Evolutionary conservation across 2,113 vertebrate genomes (phyloP).

Genomic region (Leuciscus idus): DNA sequence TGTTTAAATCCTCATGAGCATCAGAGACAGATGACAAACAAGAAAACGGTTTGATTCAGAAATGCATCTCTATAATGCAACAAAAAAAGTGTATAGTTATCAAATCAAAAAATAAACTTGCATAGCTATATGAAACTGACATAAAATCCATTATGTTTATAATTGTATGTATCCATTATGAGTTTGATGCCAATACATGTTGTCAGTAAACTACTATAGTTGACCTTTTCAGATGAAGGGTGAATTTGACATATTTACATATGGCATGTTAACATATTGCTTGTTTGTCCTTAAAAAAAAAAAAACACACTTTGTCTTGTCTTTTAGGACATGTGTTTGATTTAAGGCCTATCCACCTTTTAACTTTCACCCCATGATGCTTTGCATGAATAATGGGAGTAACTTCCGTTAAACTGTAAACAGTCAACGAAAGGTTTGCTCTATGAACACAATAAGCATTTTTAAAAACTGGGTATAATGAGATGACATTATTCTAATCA

Average conservation of each 20-base stretch:
- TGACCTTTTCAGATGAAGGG: not conserved
- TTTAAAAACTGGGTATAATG: too few species aligned
- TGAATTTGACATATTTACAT: not conserved
- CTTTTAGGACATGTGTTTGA: not conserved
- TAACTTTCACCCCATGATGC: too few species aligned
- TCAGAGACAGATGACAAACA: not conserved
- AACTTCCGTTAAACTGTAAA: too few species aligned
- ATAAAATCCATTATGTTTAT: not conserved
- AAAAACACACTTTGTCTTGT: not conserved
- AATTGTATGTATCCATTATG: not conserved
- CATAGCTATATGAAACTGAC: not conserved
- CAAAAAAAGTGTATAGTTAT: not conserved
- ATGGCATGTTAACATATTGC: not conserved
- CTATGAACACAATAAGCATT: too few species aligned
- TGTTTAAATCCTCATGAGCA: slow-evolving; percentile 56
- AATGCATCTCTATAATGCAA: not conserved
- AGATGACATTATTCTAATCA: too few species aligned
- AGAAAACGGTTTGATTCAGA: not conserved
- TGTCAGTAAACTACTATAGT: not conserved
- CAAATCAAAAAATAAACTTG: not conserved
- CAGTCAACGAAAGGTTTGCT: too few species aligned
- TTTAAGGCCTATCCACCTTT: not conserved
- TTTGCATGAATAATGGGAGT: too few species aligned
- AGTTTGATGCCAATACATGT: too few species aligned
- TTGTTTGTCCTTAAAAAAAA: not conserved